Percentiles rank a stretch among this genome's conserved stretches.
phyloP scores from a whole-genome alignment of 92 coral and sea anemone genomes.

The Muricea muricata region DNA sequence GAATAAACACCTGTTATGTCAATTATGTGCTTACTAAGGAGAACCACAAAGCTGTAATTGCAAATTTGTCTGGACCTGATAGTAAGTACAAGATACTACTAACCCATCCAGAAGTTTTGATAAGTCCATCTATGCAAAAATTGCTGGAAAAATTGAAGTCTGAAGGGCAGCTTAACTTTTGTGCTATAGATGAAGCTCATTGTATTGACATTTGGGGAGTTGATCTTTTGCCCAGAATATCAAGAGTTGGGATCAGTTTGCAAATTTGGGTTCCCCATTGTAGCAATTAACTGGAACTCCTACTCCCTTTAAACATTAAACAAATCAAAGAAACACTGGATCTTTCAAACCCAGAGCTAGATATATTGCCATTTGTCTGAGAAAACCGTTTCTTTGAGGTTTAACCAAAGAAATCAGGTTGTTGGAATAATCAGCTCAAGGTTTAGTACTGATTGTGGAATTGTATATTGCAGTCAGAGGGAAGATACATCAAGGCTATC shows the following conservation, averaged over 20 bases:
- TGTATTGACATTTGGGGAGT: conserved; percentile 47
- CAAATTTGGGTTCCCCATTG: conserved; percentile 5
- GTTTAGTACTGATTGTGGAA: too few relatives aligned
- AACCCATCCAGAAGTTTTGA: not conserved
- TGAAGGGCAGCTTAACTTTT: conserved; percentile 32
- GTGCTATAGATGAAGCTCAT: conserved; percentile 34
- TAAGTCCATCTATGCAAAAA: not conserved
- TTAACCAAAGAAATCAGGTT: not conserved
- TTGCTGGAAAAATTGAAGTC: conserved; percentile 13
- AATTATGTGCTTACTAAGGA: conserved; percentile 5
- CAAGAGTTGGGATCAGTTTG: conserved; percentile 33
- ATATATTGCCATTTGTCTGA: not conserved
- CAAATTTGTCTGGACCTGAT: conserved; percentile 8
- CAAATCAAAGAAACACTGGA: not conserved
- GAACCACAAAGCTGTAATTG: not conserved
- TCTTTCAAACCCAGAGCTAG: not conserved
- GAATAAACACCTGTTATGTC: conserved; percentile 9
- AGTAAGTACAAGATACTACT: conserved; percentile 7
- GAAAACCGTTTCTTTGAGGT: not conserved
- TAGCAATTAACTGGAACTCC: conserved; percentile 17
- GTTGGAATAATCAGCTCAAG: too few relatives aligned
- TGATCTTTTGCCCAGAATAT: conserved; percentile 29
- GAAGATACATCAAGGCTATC: too few relatives aligned
- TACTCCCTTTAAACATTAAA: conserved; percentile 1
- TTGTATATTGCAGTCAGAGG: too few relatives aligned